These are phyloP conservation scores for Nomada flava DNA, from an alignment of 2,888 invertebrate species.

Conservation along the genomic window DNA sequence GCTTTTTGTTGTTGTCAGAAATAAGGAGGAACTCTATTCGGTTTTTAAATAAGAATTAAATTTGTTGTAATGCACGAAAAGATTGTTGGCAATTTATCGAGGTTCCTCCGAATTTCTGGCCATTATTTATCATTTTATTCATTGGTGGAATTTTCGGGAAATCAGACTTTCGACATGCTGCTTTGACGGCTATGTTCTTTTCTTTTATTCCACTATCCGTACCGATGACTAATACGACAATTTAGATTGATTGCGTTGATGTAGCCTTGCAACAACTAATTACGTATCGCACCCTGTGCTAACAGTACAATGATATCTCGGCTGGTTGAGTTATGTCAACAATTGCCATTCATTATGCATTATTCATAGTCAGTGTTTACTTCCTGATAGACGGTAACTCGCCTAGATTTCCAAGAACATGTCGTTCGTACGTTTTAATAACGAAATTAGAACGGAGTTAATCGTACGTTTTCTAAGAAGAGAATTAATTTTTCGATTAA, in stretches of 20 bases:
- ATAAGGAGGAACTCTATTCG: not conserved
- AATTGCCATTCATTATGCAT: slow-evolving; percentile 29
- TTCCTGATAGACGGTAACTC: slow-evolving; percentile 24
- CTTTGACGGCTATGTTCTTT: not conserved
- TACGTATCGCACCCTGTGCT: slow-evolving; percentile 25
- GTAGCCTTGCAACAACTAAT: slow-evolving; percentile 28
- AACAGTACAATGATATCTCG: slow-evolving; percentile 31
- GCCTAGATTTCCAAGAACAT: slow-evolving; percentile 8
- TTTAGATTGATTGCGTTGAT: slow-evolving; percentile 21
- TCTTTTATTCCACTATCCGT: not conserved
- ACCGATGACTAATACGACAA: slow-evolving; percentile 2
- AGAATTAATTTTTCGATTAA: not conserved
- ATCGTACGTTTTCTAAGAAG: not conserved
- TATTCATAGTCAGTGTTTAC: slow-evolving; percentile 30
- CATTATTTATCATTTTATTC: not conserved
- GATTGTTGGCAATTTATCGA: too few relatives aligned
- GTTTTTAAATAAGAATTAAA: not conserved
- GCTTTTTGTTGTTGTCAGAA: too few relatives aligned
- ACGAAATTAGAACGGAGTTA: not conserved
- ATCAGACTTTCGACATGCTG: not conserved
- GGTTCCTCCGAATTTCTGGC: not conserved
- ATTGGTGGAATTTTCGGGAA: not conserved
- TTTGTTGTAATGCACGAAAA: not conserved
- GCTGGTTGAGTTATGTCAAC: slow-evolving; percentile 20
- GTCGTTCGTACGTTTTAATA: slow-evolving; percentile 2